These are phyloP conservation scores for Lamprologus sp. DNA, from an alignment of 2,113 vertebrate species.

Conservation along the genomic window DNA sequence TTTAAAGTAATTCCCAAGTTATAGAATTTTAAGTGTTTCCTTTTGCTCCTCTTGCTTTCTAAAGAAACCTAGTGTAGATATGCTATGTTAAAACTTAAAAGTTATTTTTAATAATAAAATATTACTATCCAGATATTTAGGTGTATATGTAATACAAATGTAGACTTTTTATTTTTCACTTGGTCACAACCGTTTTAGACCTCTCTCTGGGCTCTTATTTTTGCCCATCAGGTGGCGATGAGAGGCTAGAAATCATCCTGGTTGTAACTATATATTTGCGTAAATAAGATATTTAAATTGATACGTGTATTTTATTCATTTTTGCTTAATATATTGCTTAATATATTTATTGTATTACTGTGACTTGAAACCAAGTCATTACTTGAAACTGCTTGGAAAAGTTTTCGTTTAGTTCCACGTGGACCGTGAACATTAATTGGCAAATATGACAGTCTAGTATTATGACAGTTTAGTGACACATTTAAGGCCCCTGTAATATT, in stretches of 20 bases:
- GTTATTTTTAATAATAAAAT: background rate
- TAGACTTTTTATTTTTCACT: background rate
- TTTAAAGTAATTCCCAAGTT: background rate
- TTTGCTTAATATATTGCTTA: background rate
- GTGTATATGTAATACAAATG: background rate
- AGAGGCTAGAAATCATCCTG: background rate
- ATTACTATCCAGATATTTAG: background rate
- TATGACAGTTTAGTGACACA: background rate
- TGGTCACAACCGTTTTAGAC: background rate
- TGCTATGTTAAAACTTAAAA: background rate
- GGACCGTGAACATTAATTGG: background rate
- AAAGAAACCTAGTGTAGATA: background rate
- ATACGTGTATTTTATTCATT: background rate
- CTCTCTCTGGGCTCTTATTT: background rate
- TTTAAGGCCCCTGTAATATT: background rate
- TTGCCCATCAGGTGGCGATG: background rate
- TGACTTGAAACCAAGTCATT: background rate
- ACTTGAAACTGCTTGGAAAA: background rate
- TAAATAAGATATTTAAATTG: background rate
- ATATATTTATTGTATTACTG: background rate
- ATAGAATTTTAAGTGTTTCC: background rate
- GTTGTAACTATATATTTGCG: background rate
- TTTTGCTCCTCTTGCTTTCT: background rate
- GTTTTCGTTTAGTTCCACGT: background rate
- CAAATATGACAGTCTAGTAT: background rate